Evolutionary conservation across 2,888 invertebrate genomes (phyloP).

Genomic region (Mesorhabditis belari): DNA sequence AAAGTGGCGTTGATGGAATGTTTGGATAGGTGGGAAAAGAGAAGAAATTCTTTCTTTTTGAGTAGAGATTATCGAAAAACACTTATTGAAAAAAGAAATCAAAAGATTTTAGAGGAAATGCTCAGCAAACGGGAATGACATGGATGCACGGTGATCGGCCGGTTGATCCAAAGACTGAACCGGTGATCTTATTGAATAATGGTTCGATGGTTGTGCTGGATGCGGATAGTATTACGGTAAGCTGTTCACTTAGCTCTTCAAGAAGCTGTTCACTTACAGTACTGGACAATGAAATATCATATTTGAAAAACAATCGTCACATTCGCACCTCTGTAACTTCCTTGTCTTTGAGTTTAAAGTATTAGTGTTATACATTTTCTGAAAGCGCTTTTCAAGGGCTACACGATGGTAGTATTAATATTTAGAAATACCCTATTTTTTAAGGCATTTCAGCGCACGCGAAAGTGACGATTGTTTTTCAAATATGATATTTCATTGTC

Average conservation of each 20-base stretch:
- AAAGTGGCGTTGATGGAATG: background rate
- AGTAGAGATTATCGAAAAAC: background rate
- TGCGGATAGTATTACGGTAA: conserved; percentile 6
- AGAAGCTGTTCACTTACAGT: too few species aligned
- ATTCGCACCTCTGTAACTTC: too few species aligned
- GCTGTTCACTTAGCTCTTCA: background rate
- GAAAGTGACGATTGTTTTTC: too few species aligned
- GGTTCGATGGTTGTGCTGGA: conserved; percentile 47
- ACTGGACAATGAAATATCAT: too few species aligned
- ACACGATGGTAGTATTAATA: too few species aligned
- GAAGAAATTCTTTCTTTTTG: background rate
- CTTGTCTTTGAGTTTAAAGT: too few species aligned
- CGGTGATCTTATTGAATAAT: conserved; percentile 55
- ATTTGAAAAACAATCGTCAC: too few species aligned
- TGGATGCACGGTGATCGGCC: background rate
- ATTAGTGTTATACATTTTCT: too few species aligned
- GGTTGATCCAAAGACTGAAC: background rate
- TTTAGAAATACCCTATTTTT: too few species aligned
- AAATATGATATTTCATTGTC: too few species aligned
- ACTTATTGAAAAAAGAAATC: background rate
- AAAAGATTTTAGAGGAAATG: background rate
- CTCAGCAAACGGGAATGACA: background rate
- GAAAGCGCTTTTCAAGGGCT: too few species aligned
- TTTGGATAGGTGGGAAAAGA: background rate
- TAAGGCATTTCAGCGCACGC: too few species aligned